Base-by-base conservation (phyloP, 2,113 vertebrate genomes). In the Danio rerio region DNA sequence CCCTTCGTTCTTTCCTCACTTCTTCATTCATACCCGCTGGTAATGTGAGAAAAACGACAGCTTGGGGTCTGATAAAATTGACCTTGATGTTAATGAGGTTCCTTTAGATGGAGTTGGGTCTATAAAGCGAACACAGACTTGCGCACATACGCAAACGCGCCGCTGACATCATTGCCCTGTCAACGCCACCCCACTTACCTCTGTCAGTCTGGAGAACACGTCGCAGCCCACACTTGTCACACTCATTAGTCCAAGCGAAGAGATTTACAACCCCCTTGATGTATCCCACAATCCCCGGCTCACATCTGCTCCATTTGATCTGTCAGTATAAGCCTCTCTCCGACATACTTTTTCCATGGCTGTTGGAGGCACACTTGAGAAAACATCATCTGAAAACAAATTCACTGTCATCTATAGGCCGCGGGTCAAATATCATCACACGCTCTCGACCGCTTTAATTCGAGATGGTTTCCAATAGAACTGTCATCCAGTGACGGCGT, bases 41-140 rank as follows among this genome's bases (percentile, higher is more conserved):
- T 89, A 87, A 89, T 90, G 86, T 82, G 84, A 86, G 86, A 88
- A 88, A 90, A 89, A 89, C 65, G 80, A 87, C 87, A 91, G 89
- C 90, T 92, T 82, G 79, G 85, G 88, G 74, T 84, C 87, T 92
- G 88, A 92, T 93, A 90, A 91, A 91, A 90, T 82, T 92, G 91
- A 93, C 91, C 90, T 89, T 86, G 84, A 89, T 92, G 91, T 91
- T 94, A 94, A 94, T 93, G 90, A 90, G 90, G 88, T 91, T 89
- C 88, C 88, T 85, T 80, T 78, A 86, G 87, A 91, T 85, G 85
- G 88, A 85, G 82, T 88, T 80, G 43, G 18, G 75, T 82, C 55
- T 58, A 20, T 71, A 69, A 66, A 86, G 81, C 71, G 74, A 69
- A 50, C 81, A 71, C 70, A 80, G 76, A 68, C 65, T 73, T 43